Evolutionary conservation across 2,888 invertebrate genomes (phyloP).

Genomic region (Hecatera dysodea): DNA sequence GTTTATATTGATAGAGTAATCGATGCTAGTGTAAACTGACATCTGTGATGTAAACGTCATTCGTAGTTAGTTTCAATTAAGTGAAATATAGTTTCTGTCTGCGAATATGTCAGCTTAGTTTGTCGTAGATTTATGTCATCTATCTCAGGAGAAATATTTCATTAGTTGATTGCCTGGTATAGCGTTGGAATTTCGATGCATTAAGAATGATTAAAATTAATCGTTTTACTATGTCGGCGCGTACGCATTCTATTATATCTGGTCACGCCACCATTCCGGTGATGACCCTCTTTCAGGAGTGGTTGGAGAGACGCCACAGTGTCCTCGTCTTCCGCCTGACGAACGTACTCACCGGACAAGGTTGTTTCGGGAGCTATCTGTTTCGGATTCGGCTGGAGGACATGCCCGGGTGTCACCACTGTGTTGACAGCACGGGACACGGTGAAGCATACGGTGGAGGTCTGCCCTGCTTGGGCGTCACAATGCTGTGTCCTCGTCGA

Average conservation of each 20-base stretch:
- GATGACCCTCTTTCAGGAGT: too few relatives aligned
- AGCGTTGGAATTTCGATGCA: constrained; percentile 14
- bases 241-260: constrained; percentile 17
- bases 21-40: constrained; percentile 56
- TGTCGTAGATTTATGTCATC: constrained; percentile 27
- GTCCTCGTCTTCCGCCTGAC: too few relatives aligned
- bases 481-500: too few relatives aligned
- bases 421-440: too few relatives aligned
- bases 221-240: constrained; percentile 16
- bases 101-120: constrained; percentile 21
- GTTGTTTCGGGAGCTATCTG: too few relatives aligned
- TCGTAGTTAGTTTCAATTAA: constrained; percentile 43
- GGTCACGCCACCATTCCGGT: too few relatives aligned
- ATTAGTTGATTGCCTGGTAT: constrained; percentile 33
- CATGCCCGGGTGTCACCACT: too few relatives aligned
- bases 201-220: constrained; percentile 14
- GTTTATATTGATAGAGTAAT: constrained; percentile 67
- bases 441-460: too few relatives aligned
- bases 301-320: too few relatives aligned
- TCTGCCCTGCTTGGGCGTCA: too few relatives aligned
- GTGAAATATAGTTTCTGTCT: constrained; percentile 38
- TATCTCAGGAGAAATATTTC: constrained; percentile 35
- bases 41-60: constrained; percentile 48
- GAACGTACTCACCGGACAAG: too few relatives aligned
- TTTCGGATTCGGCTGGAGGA: too few relatives aligned